A percentile compares a stretch with the other conserved stretches of the same genome.
Conservation (phyloP, 1,140 invertebrate genomes). For the Aphelinus atriplicis region DNA sequence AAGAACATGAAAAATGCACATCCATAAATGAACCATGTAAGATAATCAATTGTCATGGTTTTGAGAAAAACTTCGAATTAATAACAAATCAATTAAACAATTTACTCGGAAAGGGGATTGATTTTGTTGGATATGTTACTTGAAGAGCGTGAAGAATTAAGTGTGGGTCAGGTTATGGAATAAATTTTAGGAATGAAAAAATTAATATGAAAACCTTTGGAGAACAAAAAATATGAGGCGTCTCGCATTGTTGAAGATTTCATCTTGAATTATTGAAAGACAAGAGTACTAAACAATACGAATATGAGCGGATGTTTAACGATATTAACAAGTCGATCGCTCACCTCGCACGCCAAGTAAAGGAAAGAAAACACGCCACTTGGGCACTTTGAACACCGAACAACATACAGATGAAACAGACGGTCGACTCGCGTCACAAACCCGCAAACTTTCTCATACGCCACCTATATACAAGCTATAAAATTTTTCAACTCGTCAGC, state of each 20-base stretch:
- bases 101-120: too few relatives aligned
- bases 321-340: slow-evolving; percentile 37
- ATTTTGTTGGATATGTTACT: too few relatives aligned
- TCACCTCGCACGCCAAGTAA: slow-evolving; percentile 32
- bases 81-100: too few relatives aligned
- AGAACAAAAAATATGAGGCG: slow-evolving; percentile 27
- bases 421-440: too few relatives aligned
- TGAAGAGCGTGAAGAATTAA: too few relatives aligned
- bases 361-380: slow-evolving; percentile 36
- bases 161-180: slow-evolving; percentile 23
- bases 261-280: slow-evolving; percentile 18
- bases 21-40: neutral
- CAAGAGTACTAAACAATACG: slow-evolving; percentile 14
- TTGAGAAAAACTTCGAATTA: too few relatives aligned
- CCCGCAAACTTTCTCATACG: too few relatives aligned
- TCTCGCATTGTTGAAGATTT: slow-evolving; percentile 16
- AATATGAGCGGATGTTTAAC: slow-evolving; percentile 27
- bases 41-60: too few relatives aligned
- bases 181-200: slow-evolving; percentile 15
- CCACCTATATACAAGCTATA: too few relatives aligned
- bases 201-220: slow-evolving; percentile 25
- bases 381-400: neutral
- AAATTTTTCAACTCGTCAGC: too few relatives aligned
- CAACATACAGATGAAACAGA: too few relatives aligned
- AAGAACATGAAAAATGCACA: too few relatives aligned